A percentile compares a stretch with the other conserved stretches of the same genome.
Conservation (phyloP, 2,797 vertebrate genomes). For the Prunella strophiata region DNA sequence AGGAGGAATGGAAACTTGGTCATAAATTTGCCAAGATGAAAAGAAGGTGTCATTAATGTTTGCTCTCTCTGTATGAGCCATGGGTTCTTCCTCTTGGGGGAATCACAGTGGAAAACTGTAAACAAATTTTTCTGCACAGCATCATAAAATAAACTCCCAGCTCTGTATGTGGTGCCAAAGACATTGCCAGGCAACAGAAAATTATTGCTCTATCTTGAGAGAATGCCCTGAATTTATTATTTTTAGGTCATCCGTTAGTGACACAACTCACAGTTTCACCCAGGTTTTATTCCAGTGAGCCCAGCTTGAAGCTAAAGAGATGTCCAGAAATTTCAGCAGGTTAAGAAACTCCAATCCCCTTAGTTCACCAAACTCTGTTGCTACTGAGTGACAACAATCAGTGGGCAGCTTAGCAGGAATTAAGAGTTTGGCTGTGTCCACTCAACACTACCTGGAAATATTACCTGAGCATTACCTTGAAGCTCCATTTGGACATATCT, state of each 20-base stretch:
- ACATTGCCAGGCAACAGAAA: slow-evolving; percentile 61
- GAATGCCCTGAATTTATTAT: slow-evolving; percentile 31
- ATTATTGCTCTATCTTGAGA: slow-evolving; percentile 9
- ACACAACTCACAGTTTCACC: background rate
- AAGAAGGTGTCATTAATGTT: slow-evolving; percentile 15
- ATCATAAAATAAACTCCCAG: slow-evolving; percentile 53
- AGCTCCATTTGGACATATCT: background rate
- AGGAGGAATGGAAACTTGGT: slow-evolving; percentile 43
- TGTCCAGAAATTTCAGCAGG: background rate
- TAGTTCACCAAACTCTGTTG: background rate
- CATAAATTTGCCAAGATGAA: slow-evolving; percentile 37
- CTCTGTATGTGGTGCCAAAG: background rate
- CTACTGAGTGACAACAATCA: background rate
- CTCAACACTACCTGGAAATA: background rate
- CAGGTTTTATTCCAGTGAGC: background rate
- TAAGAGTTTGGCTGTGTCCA: background rate
- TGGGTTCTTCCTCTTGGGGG: slow-evolving; percentile 35
- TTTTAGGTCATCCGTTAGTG: background rate
- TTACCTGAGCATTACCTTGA: background rate
- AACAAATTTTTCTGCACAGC: slow-evolving; percentile 49
- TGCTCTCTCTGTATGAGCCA: slow-evolving; percentile 13
- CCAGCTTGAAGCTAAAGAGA: background rate
- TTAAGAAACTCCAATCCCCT: background rate
- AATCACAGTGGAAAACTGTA: slow-evolving; percentile 57
- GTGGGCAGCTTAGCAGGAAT: background rate